Base-by-base conservation (phyloP, 2,888 invertebrate species). In the Eledone cirrhosa region DNA sequence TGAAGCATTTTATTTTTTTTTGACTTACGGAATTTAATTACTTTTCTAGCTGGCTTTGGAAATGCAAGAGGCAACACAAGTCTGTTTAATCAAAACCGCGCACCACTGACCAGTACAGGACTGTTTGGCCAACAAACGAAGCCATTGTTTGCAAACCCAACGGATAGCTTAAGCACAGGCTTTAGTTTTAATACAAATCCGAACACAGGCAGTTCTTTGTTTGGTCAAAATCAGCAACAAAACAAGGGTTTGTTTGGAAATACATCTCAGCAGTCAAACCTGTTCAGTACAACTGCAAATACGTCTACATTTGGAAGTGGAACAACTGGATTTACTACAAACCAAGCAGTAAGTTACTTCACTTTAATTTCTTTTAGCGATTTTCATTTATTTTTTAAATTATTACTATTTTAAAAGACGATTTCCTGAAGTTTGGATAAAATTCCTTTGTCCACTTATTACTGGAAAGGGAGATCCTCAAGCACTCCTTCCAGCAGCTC, bases 131-230 rank as follows among this genome's bases (percentile, higher is more conserved):
- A 77, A 29, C 82, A 31, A 72, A 72, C 80, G 93, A 93, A 86
- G 91, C 93, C 0, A 77, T 93, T 91, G 22, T 94, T 94, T 87
- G 94, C 94, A 77, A 85, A 86, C 27, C 81, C 86, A 29, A 83
- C 87, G 19, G 82, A 82, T 65, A 74, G 81, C 48, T 82, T 86
- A 77, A 84, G 80, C 77, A 86, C 79, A 19, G 83, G 81, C 2
- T 83, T 82, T 41, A 85, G 84, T 19, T 87, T 87, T 81, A 85
- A 86, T 29, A 78, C 82, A 19, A 83, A 86, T 14, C 80, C 85
- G 8, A 80, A 84, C 7, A 79, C 81, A 48, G 80, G 81, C 16
- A 91, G 91, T 78, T 82, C 89, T 47, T 84, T 89, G 74, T 92
- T 92, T 86, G 91, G 91, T 48, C 82, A 82, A 76, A 79, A 77